Percentiles rank a stretch among this genome's conserved stretches.
These are phyloP conservation scores for Mesochorus sp. DNA, from an alignment of 2,888 invertebrate genomes.

Conservation along the genomic window DNA sequence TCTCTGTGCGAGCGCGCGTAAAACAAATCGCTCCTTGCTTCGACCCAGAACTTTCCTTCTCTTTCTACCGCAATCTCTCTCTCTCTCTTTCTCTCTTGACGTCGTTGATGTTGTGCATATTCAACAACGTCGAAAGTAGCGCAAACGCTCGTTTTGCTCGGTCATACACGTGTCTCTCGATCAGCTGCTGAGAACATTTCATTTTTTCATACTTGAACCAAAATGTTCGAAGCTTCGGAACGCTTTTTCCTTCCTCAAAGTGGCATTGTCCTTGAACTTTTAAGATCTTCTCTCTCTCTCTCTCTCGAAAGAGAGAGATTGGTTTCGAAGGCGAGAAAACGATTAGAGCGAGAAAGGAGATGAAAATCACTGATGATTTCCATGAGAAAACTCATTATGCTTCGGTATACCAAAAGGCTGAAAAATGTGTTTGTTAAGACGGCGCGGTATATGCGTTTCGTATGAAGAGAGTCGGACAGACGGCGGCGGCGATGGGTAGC, in stretches of 20 bases:
- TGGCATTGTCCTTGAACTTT: no score
- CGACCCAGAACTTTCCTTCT: constrained; percentile 22
- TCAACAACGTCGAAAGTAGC: constrained; percentile 26
- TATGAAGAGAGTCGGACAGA: constrained; percentile 34
- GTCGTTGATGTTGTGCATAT: not conserved
- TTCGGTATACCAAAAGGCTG: no score
- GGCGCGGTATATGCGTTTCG: constrained; percentile 30
- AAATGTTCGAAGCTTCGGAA: no score
- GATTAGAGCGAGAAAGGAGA: no score
- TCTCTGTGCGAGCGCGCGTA: constrained; percentile 54
- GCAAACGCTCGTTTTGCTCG: not conserved
- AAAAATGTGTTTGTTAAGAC: not conserved
- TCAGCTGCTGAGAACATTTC: constrained; percentile 17
- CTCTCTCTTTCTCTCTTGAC: constrained; percentile 33
- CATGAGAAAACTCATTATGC: no score
- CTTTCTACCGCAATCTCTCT: constrained; percentile 27
- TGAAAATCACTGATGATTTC: no score
- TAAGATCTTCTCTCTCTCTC: no score
- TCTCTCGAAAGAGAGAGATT: no score
- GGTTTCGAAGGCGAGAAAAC: no score
- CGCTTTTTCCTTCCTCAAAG: no score
- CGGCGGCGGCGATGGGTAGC: constrained; percentile 63
- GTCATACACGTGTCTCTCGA: constrained; percentile 6
- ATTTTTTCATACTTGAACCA: no score
- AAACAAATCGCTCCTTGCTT: constrained; percentile 58